Evolutionary conservation across 2,113 vertebrate species (phyloP).

Genomic region (Emydura subglobosa): DNA sequence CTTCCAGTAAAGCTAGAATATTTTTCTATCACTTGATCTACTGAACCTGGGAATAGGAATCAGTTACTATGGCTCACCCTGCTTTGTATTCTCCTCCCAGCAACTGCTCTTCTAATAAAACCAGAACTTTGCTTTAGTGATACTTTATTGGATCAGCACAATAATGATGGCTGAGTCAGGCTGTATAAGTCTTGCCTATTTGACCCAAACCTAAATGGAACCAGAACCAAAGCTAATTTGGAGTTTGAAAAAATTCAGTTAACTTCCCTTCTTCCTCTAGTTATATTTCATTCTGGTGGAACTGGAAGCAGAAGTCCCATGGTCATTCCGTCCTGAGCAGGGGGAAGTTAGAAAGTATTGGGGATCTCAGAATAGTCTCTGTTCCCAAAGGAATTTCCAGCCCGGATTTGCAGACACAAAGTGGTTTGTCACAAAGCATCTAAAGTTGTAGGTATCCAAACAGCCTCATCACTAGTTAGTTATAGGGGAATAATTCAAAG

Average conservation of each 20-base stretch:
- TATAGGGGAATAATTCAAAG: not conserved
- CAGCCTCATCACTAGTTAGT: not conserved
- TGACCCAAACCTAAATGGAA: not conserved
- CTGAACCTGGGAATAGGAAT: not conserved
- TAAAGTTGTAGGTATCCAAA: not conserved
- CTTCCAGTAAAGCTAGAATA: not conserved
- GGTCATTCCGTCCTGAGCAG: not conserved
- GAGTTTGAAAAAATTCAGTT: not conserved
- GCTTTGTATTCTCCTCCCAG: not conserved
- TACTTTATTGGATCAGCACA: not conserved
- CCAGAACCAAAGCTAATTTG: not conserved
- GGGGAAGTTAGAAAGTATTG: not conserved
- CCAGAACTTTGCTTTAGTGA: not conserved
- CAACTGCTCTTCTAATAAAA: not conserved
- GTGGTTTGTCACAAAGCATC: not conserved
- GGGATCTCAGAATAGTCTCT: not conserved
- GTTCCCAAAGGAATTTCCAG: not conserved
- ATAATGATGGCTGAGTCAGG: fast-evolving
- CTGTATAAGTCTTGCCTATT: not conserved
- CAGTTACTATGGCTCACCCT: not conserved
- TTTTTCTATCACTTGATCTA: not conserved
- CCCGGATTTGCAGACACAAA: not conserved
- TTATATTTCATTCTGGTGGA: not conserved
- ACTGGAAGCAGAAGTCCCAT: not conserved
- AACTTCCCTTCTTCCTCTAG: not conserved